Base-by-base conservation (phyloP, 2,888 invertebrate species). In the Protophormia terraenovae region DNA sequence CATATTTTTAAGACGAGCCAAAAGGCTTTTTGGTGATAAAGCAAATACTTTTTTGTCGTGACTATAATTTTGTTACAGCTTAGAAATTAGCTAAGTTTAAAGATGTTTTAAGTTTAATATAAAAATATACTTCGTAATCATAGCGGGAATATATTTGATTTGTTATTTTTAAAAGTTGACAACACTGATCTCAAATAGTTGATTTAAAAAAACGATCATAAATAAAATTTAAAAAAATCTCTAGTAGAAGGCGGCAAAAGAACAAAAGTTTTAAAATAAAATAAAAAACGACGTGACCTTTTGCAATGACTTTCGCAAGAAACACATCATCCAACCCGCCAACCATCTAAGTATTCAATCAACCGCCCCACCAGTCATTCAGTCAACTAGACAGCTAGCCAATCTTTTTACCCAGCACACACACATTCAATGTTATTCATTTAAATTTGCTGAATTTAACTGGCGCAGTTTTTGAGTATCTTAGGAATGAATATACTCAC, bases 281-380 rank as follows among this genome's bases (percentile, higher is more conserved):
- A 77, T 0, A 29, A 35, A 58, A 60, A 47, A 60, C 27, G 50
- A 80, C 79, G 75, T 84, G 84, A 84, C 71, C 75, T 84, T 80
- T 79, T 50, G 24, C 75, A 69, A 79, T 71, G 69, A 83, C 67
- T 73, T 19, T 58, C 24, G 27, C 58, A 32, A 67, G 62, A 22
- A 22, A 38, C 45, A 79, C 45, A 47, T 64, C 53, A 84, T 66
- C 50, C 22, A 62, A 62, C 27, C 41, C 32, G 16, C 53, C 27
- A 4, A 16, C 6, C 55, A 47, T 45, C 55, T 41, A 22, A 58
- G 47, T 53, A 38, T 38, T 67, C 16, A 16, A 16, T 38, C 27
- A 41, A 38, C 35, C 35, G 53, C 3, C 60, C 41, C 22, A 32
- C 58, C 41, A 19, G 47, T 19, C 19, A 27, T 32, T 1, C 38